A percentile compares a stretch with the other conserved stretches of the same genome.
phyloP scores from a whole-genome alignment of 2,113 vertebrate species.

The Zosterops pallidus region DNA sequence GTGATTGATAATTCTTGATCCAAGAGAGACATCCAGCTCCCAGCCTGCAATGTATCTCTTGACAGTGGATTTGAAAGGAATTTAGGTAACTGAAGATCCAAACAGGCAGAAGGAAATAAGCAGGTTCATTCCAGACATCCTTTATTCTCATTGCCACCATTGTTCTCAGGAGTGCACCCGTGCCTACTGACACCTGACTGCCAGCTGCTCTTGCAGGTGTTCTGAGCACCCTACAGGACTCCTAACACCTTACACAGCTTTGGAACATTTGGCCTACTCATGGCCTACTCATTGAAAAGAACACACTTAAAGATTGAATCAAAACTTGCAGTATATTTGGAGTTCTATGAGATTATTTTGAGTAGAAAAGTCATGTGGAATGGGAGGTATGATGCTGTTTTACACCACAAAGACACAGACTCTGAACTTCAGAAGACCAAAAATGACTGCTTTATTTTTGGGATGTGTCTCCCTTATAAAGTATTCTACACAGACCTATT shows the following conservation, averaged over 20 bases:
- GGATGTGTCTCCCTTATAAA: no score
- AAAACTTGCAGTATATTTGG: background rate
- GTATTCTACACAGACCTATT: no score
- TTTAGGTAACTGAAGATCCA: background rate
- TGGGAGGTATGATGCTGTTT: no score
- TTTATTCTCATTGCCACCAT: background rate
- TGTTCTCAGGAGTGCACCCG: background rate
- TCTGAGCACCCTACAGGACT: background rate
- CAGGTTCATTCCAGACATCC: background rate
- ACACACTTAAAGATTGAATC: background rate
- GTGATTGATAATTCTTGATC: background rate
- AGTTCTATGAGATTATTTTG: background rate
- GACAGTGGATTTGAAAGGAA: background rate
- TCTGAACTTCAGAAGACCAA: no score
- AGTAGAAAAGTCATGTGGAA: background rate
- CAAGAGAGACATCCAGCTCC: background rate
- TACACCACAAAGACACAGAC: no score
- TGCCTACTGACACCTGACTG: background rate
- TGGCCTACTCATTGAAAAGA: background rate
- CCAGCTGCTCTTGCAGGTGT: background rate
- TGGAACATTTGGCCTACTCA: background rate
- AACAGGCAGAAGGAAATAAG: rapidly evolving
- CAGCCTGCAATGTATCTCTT: background rate
- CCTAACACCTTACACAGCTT: background rate
- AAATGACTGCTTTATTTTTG: no score